A percentile compares a stretch with the other conserved stretches of the same genome.
Conservation (phyloP, 2,888 invertebrate species). For the Atethmia centrago region DNA sequence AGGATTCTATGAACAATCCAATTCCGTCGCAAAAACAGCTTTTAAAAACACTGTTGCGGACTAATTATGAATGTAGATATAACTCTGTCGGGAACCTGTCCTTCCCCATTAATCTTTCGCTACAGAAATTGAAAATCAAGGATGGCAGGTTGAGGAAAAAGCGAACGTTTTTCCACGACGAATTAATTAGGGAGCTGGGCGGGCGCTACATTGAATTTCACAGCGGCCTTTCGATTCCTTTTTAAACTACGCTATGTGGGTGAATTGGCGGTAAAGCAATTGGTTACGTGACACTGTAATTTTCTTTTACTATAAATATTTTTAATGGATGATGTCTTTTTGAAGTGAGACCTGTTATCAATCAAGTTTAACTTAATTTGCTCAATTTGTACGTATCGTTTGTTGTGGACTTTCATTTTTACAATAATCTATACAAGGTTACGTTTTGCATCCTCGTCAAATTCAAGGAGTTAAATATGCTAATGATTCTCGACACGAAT, state of each 20-base stretch:
- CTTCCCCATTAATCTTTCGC: conserved; percentile 81
- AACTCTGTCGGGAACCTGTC: conserved; percentile 73
- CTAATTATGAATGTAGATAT: conserved; percentile 78
- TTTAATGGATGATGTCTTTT: background rate
- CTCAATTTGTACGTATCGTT: background rate
- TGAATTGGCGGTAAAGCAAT: conserved; percentile 54
- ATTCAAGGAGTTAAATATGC: too few species aligned
- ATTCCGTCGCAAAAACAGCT: conserved; percentile 68
- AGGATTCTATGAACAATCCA: conserved; percentile 49
- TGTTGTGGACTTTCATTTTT: background rate
- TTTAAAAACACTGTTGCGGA: conserved; percentile 68
- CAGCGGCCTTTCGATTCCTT: conserved; percentile 66
- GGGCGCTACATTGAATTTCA: conserved; percentile 73
- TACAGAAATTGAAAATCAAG: conserved; percentile 83
- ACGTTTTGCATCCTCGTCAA: too few species aligned
- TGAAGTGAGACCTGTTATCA: background rate
- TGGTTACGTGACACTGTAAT: conserved; percentile 50
- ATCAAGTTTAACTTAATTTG: background rate
- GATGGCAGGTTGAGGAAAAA: conserved; percentile 78
- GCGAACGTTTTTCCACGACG: conserved; percentile 75
- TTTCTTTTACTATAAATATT: conserved; percentile 38
- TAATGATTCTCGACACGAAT: too few species aligned
- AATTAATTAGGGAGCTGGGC: conserved; percentile 80
- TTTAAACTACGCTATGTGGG: conserved; percentile 58
- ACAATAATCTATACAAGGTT: too few species aligned